Percentiles rank a stretch among this genome's conserved stretches.
phyloP scores from a whole-genome alignment of 2,797 vertebrate genomes.

The Clamator glandarius region DNA sequence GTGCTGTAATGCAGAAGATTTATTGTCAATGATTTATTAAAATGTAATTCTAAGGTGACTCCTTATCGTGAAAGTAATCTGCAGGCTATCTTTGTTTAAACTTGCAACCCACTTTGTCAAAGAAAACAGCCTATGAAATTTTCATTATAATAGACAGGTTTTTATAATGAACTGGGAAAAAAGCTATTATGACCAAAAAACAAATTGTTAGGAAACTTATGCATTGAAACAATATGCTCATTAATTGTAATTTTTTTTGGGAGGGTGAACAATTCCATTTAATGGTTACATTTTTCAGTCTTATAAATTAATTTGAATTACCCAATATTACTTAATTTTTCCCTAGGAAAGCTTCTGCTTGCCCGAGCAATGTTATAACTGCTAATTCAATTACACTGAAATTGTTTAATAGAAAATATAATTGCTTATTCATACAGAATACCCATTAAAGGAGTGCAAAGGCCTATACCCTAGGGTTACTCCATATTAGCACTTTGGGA shows the following conservation, averaged over 20 bases:
- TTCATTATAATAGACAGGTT: constrained; percentile 82
- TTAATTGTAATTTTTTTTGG: constrained; percentile 79
- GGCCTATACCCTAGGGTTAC: constrained; percentile 76
- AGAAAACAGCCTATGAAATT: constrained; percentile 82
- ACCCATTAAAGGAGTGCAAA: constrained; percentile 82
- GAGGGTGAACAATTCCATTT: constrained; percentile 75
- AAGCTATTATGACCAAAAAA: constrained; percentile 78
- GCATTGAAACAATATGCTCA: constrained; percentile 78
- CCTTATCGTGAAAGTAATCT: constrained; percentile 81
- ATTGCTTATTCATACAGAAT: constrained; percentile 87
- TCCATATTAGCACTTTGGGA: constrained; percentile 78
- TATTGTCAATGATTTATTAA: constrained; percentile 85
- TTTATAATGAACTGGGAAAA: constrained; percentile 82
- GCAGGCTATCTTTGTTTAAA: constrained; percentile 82
- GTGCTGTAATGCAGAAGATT: constrained; percentile 80
- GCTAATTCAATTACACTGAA: constrained; percentile 85
- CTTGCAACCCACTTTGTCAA: constrained; percentile 80
- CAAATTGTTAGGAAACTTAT: constrained; percentile 80
- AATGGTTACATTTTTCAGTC: constrained; percentile 80
- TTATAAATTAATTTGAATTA: constrained; percentile 83
- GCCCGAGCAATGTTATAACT: constrained; percentile 84
- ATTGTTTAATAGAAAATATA: constrained; percentile 89
- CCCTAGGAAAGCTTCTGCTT: constrained; percentile 84
- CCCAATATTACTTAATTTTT: constrained; percentile 84
- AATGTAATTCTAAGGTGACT: constrained; percentile 84